Conservation (phyloP, 2,797 vertebrate species). For the Phaenicophaeus curvirostris region DNA sequence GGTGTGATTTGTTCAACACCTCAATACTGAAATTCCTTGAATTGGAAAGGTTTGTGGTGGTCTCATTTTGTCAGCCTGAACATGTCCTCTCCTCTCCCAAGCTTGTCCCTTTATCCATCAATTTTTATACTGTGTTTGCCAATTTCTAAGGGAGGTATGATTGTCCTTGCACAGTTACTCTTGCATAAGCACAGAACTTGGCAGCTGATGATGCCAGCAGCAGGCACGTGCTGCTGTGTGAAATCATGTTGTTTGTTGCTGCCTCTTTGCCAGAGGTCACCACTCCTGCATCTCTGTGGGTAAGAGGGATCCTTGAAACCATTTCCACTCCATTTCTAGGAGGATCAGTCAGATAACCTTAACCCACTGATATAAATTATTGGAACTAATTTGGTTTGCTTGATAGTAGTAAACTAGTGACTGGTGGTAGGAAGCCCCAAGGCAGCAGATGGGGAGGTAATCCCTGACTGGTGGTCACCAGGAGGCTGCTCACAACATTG, state of each 20-base stretch:
- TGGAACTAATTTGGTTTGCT: neutral
- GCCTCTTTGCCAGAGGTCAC: neutral
- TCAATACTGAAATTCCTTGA: neutral
- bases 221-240: neutral
- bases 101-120: neutral
- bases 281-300: neutral
- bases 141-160: neutral
- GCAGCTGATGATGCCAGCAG: fast-evolving
- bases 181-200: neutral
- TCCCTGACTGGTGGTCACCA: neutral
- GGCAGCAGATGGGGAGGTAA: neutral
- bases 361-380: neutral
- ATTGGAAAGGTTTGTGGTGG: neutral
- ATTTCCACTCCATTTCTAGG: neutral
- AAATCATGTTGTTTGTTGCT: neutral
- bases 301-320: neutral
- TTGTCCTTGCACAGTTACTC: neutral
- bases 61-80: neutral
- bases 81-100: neutral
- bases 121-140: neutral
- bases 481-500: neutral
- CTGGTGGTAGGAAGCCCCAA: neutral
- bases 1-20: neutral
- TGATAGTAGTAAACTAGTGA: neutral
- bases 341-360: neutral